phyloP scores from a whole-genome alignment of 1,140 invertebrate species.

The Batillaria attramentaria region DNA sequence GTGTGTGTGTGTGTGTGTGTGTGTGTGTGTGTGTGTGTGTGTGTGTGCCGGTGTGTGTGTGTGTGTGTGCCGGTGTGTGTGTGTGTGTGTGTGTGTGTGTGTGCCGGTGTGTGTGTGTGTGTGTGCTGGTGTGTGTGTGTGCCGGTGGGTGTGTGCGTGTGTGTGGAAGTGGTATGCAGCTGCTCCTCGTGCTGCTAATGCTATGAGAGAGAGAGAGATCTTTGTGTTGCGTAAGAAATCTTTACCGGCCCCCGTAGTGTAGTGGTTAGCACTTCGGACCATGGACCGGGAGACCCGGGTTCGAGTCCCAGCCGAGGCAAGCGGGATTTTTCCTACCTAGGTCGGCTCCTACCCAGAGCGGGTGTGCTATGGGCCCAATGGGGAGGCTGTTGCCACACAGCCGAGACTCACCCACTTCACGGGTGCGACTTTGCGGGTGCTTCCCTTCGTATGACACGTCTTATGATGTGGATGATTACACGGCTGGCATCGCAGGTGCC shows the following conservation, averaged over 20 bases:
- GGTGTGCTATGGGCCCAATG: too few species aligned
- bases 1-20: neutral
- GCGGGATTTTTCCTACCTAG: neutral
- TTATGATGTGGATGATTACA: too few species aligned
- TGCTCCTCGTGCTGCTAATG: neutral
- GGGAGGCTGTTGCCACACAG: too few species aligned
- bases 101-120: neutral
- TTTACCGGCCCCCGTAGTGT: too few species aligned
- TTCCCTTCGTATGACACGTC: too few species aligned
- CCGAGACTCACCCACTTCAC: too few species aligned
- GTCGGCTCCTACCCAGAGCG: neutral
- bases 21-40: neutral
- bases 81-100: conserved; percentile 18
- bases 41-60: conserved; percentile 3
- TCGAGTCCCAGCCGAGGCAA: neutral
- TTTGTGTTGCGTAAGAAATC: too few species aligned
- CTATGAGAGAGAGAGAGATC: neutral
- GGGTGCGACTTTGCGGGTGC: too few species aligned
- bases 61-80: conserved; percentile 14
- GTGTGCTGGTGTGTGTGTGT: neutral
- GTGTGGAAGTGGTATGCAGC: too few species aligned
- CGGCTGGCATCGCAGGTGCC: too few species aligned
- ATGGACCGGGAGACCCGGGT: too few species aligned
- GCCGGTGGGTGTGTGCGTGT: neutral
- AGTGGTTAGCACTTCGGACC: too few species aligned